Evolutionary conservation across 1,140 invertebrate species (phyloP), one percentile per base, ranked within the genome.

Genomic region (Heliconius nattereri): DNA sequence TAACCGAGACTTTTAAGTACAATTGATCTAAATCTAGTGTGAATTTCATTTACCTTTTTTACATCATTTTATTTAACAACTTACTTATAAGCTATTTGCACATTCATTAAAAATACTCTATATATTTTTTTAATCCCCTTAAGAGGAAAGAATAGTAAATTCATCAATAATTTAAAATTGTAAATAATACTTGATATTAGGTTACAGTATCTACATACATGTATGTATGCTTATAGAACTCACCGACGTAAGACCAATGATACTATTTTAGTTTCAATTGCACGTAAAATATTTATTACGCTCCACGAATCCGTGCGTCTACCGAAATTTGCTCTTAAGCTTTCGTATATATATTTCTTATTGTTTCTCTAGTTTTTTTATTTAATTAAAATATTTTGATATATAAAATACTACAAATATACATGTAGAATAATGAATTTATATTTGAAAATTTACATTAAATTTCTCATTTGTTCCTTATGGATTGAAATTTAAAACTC

Each of bases 261-360:
- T 80, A 88, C 89, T 92, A 92, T 92, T 91, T 93, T 83, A 57
- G 89, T 88, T 88, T 88, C 84, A 87, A 92, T 90, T 91, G 90
- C 89, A 92, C 88, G 89, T 92, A 85, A 92, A 93, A 92, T 90
- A 88, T 91, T 91, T 91, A 93, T 93, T 90, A 88, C 86, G 84
- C 76, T 83, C 85, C 81, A 84, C 77, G 78, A 83, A 84, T 83
- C 76, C 78, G 79, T 70, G 76, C 79, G 78, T 83, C 85, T 75
- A 84, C 81, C 76, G 81, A 79, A 87, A 87, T 78, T 82, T 74
- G 77, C 29, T 81, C 83, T 83, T 87, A 85, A 84, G 84, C 79
- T 71, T 13, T 71, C 13, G 20, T 71, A 23, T 23, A 71, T 13
- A 32, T 26, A 9, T 71, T 71, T 16, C 40, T 13, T 16, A 45